Conservation (phyloP, 2,888 invertebrate species). For the Rhorus exstirpatorius region DNA sequence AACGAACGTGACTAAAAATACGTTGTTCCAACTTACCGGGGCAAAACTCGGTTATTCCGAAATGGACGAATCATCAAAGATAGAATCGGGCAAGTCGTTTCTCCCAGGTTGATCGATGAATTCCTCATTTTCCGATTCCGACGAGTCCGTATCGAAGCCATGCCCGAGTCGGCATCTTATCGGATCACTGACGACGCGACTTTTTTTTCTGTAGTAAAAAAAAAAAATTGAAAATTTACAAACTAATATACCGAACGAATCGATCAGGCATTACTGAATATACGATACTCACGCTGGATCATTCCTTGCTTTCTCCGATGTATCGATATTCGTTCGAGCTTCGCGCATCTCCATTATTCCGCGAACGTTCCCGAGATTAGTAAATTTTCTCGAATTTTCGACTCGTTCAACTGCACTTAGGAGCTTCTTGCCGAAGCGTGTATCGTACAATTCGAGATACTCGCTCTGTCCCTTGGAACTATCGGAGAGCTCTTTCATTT, state of each 20-base stretch:
- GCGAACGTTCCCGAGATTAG: not conserved
- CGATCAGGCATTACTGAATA: not conserved
- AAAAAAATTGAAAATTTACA: not conserved
- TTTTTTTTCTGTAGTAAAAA: slow-evolving; percentile 56
- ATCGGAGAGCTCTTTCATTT: slow-evolving; percentile 7
- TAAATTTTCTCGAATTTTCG: slow-evolving; percentile 53
- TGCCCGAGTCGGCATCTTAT: slow-evolving; percentile 74
- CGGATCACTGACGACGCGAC: slow-evolving; percentile 30
- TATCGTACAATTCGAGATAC: slow-evolving; percentile 74
- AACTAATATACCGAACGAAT: not conserved
- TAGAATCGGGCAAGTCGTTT: slow-evolving; percentile 28
- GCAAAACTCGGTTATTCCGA: slow-evolving; percentile 35
- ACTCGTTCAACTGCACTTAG: slow-evolving; percentile 20
- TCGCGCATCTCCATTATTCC: not conserved
- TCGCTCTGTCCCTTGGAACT: slow-evolving; percentile 54
- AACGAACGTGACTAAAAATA: not conserved
- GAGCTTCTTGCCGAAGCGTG: slow-evolving; percentile 72
- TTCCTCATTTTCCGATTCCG: slow-evolving; percentile 69
- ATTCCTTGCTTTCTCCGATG: not conserved
- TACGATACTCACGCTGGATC: not conserved
- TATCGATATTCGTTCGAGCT: not conserved
- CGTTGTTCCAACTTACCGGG: not conserved
- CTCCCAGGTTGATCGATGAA: slow-evolving; percentile 2
- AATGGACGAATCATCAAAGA: slow-evolving; percentile 32
- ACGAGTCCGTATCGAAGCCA: slow-evolving; percentile 76